Percentiles rank a stretch among this genome's conserved stretches.
Evolutionary conservation across 2,113 vertebrate genomes (phyloP).

Genomic region (Dicrurus megarhynchus): DNA sequence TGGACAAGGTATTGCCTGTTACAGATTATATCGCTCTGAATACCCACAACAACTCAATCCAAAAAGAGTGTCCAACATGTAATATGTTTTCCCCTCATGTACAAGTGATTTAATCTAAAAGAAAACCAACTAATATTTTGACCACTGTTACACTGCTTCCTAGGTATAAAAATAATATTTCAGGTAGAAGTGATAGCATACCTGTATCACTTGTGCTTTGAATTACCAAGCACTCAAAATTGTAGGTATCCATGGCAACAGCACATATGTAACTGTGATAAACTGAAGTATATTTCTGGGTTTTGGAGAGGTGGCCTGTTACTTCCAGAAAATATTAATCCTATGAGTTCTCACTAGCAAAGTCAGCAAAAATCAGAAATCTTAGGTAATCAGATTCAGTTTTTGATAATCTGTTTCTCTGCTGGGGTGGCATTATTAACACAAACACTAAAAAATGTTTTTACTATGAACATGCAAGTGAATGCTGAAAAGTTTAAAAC

Average conservation of each 20-base stretch:
- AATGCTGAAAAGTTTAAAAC: not conserved
- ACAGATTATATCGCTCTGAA: not conserved
- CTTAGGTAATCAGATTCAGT: not conserved
- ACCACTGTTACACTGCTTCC: not conserved
- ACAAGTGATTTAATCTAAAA: not conserved
- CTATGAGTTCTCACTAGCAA: not conserved
- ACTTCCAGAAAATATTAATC: not conserved
- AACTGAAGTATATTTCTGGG: not conserved
- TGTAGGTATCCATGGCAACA: constrained; percentile 2
- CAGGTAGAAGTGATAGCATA: not conserved
- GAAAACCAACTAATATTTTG: not conserved
- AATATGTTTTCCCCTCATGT: not conserved
- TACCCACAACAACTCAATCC: not conserved
- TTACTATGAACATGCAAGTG: not conserved
- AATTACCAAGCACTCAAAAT: constrained; percentile 27
- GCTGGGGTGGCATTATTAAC: not conserved
- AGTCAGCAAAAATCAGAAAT: not conserved
- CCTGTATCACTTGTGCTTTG: not conserved
- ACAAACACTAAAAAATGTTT: not conserved
- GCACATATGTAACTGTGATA: constrained; percentile 22
- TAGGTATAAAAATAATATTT: not conserved
- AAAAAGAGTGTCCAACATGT: not conserved
- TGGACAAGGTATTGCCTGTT: not conserved
- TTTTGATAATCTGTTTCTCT: not conserved
- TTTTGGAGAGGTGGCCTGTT: not conserved